phyloP scores from a whole-genome alignment of 2,888 invertebrate genomes.

The Cabera pusaria region DNA sequence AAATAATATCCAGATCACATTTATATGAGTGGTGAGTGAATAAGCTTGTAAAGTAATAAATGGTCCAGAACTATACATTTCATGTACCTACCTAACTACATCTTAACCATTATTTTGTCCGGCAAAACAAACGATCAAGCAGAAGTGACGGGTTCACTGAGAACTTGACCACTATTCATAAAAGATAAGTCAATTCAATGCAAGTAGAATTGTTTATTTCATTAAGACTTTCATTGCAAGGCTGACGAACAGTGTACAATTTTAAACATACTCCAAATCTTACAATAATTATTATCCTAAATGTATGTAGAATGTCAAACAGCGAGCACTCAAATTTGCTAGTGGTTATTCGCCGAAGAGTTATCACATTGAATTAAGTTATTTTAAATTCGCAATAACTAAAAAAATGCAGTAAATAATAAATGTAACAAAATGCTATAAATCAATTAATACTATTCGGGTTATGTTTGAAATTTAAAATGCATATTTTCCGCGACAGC shows the following conservation, averaged over 20 bases:
- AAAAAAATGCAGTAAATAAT: slow-evolving; percentile 39
- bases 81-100: slow-evolving; percentile 21
- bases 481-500: slow-evolving; percentile 35
- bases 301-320: slow-evolving; percentile 26
- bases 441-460: slow-evolving; percentile 40
- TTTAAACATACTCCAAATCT: slow-evolving; percentile 15
- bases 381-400: slow-evolving; percentile 31
- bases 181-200: too few relatives aligned
- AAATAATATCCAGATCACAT: too few relatives aligned
- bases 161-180: too few relatives aligned
- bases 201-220: too few relatives aligned
- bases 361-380: slow-evolving; percentile 38
- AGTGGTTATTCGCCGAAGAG: slow-evolving; percentile 36
- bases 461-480: slow-evolving; percentile 38
- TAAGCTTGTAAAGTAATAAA: too few relatives aligned
- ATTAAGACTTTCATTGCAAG: too few relatives aligned
- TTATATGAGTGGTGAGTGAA: too few relatives aligned
- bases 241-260: slow-evolving; percentile 11
- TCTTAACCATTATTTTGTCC: slow-evolving; percentile 17
- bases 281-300: slow-evolving; percentile 22
- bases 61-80: slow-evolving; percentile 10
- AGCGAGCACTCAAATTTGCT: slow-evolving; percentile 32
- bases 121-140: slow-evolving; percentile 12
- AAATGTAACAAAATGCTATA: slow-evolving; percentile 38
- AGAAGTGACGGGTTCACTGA: too few relatives aligned